phyloP scores from a whole-genome alignment of 2,113 vertebrate genomes.

The Crypturellus undulatus region DNA sequence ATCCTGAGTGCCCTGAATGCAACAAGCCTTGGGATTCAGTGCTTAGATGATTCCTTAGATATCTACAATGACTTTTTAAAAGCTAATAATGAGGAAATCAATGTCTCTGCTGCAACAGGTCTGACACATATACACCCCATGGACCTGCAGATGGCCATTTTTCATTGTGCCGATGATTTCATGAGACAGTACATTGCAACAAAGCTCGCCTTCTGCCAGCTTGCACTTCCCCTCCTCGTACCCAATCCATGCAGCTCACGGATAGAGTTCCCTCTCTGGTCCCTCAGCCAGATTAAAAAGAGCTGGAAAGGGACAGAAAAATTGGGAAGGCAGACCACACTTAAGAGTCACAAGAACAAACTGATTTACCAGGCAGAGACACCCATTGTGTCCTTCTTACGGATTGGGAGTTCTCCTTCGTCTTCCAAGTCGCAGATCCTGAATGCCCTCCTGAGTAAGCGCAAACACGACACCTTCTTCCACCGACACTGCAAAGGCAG shows the following conservation, averaged over 20 bases:
- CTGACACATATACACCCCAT: constrained; percentile 68
- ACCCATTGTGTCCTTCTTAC: constrained; percentile 77
- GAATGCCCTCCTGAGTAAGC: constrained; percentile 75
- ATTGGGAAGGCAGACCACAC: not conserved
- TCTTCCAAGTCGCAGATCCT: constrained; percentile 83
- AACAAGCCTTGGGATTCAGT: not conserved
- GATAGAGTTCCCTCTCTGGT: constrained; percentile 78
- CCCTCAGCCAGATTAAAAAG: constrained; percentile 77
- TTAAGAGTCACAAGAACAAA: constrained; percentile 54
- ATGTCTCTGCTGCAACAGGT: not conserved
- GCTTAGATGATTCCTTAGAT: not conserved
- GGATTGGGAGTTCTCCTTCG: constrained; percentile 73
- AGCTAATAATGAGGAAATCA: not conserved
- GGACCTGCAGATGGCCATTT: constrained; percentile 81
- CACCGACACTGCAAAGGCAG: constrained; percentile 74
- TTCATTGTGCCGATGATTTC: constrained; percentile 79
- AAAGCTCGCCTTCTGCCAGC: constrained; percentile 82
- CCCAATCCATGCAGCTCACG: constrained; percentile 56
- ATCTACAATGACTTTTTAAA: constrained; percentile 33
- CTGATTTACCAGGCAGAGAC: constrained; percentile 67
- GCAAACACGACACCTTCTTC: constrained; percentile 76
- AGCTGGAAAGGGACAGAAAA: constrained; percentile 67
- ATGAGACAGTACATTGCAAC: constrained; percentile 73
- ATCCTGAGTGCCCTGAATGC: not conserved
- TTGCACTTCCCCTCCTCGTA: constrained; percentile 80